Base-by-base conservation (phyloP, 2,113 vertebrate species). In the Anarrhichthys ocellatus region DNA sequence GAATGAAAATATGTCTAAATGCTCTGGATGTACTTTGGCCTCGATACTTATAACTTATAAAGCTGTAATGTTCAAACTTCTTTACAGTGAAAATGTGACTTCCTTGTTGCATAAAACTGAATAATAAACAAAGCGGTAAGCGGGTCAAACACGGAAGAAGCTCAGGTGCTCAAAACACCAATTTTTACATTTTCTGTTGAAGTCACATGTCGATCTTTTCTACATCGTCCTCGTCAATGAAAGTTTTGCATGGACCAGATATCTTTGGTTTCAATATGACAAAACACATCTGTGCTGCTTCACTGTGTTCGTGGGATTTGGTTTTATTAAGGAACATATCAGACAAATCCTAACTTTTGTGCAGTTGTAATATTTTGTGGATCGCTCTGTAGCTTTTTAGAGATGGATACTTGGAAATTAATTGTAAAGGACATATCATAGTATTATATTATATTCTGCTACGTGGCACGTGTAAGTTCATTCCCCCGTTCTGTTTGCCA, bases 11-110 rank as follows among this genome's bases (percentile, higher is more conserved):
- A 34, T 64, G 20, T 17, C 6, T 29, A 36, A 72, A 65, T 42
- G 17, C 38, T 74, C 38, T 36, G n/a, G 0, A 4, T 80, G 79
- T n/a, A 77, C 72, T 73, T 85, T 90, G 82, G 24, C 38, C 77
- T 66, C 24, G 7, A 66, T 78, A 58, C 71, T 50, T 34, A 18
- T 32, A 54, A 83, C 11, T 24, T n/a, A 24, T 56, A 56, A 69
- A 65, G 29, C n/a, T 32, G 27, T 44, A 65, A 80, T 48, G 70
- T 80, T 82, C 14, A 44, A 69, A 54, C 24, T 9, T 46, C 11
- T 80, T 27, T 76, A 58, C 24, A 61, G 54, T 78, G 18, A 52
- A 73, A 80, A 67, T 75, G 73, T 61, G 56, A 79, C 77, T 81
- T 81, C 67, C 40, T 62, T 56, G 29, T 84, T 38, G 62, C 75